Evolutionary conservation across 1,140 invertebrate species (phyloP).

Genomic region (Cydia fagiglandana): DNA sequence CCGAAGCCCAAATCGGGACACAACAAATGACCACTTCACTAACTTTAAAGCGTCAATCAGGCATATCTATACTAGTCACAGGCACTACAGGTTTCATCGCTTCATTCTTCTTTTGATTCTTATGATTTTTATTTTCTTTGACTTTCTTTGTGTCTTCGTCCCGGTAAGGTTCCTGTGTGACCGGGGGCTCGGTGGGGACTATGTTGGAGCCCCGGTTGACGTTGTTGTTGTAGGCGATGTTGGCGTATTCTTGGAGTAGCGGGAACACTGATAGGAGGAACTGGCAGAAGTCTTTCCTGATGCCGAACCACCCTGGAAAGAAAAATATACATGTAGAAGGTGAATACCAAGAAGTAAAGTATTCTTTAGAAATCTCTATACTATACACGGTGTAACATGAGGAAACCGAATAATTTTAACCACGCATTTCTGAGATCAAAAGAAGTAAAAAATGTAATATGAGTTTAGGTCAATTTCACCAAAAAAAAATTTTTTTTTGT

Average conservation of each 20-base stretch:
- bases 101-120: conserved; percentile 85
- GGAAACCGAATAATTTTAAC: too few species aligned
- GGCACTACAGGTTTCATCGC: conserved; percentile 90
- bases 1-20: conserved; percentile 47
- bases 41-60: conserved; percentile 83
- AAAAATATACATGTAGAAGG: conserved; percentile 32
- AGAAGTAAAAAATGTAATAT: too few species aligned
- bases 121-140: conserved; percentile 82
- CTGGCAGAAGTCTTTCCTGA: conserved; percentile 97
- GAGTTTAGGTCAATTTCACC: too few species aligned
- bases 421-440: too few species aligned
- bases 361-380: too few species aligned
- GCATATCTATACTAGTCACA: conserved; percentile 92
- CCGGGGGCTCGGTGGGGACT: conserved; percentile 69
- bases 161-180: conserved; percentile 78
- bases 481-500: too few species aligned
- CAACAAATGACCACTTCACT: conserved; percentile 56
- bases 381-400: too few species aligned
- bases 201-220: conserved; percentile 70
- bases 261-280: conserved; percentile 96
- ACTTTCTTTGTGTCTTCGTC: conserved; percentile 79
- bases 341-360: background rate
- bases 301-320: conserved; percentile 97
- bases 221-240: conserved; percentile 95
- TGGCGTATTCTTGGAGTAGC: conserved; percentile 97